phyloP scores from a whole-genome alignment of 1,140 invertebrate genomes.

The Gonatopus flavifemur region DNA sequence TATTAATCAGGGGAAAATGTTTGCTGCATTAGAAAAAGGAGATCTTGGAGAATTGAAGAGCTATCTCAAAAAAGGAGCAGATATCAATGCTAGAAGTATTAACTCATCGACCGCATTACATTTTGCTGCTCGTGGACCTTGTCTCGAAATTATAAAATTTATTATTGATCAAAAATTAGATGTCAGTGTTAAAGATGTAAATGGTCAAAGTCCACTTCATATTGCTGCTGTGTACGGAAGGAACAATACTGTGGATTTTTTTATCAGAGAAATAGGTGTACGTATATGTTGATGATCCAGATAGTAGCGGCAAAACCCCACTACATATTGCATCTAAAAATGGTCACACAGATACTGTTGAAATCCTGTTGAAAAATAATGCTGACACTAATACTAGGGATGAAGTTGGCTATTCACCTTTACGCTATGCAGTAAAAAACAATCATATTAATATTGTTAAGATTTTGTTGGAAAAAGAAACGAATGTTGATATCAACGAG shows the following conservation, averaged over 20 bases:
- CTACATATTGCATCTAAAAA: slow-evolving; percentile 14
- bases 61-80: slow-evolving; percentile 17
- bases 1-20: slow-evolving; percentile 9
- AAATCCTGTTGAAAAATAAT: slow-evolving; percentile 41
- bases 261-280: slow-evolving; percentile 2
- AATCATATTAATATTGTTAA: slow-evolving; percentile 20
- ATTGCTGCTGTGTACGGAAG: slow-evolving; percentile 8
- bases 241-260: slow-evolving; percentile 3
- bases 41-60: not conserved
- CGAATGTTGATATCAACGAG: slow-evolving; percentile 10
- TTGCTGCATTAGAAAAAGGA: slow-evolving; percentile 7
- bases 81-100: slow-evolving; percentile 22
- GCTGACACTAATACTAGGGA: slow-evolving; percentile 6
- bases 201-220: slow-evolving; percentile 10
- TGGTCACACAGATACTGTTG: slow-evolving; percentile 17
- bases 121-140: slow-evolving; percentile 22
- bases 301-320: slow-evolving; percentile 9
- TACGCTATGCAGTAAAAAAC: slow-evolving; percentile 24
- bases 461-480: slow-evolving; percentile 18
- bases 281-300: not conserved
- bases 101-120: slow-evolving; percentile 21
- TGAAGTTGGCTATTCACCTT: slow-evolving; percentile 14
- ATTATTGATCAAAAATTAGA: slow-evolving; percentile 15
- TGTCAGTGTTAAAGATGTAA: slow-evolving; percentile 16
- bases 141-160: slow-evolving; percentile 19